phyloP scores from a whole-genome alignment of 1,140 invertebrate genomes.

The Nasonia vitripennis region DNA sequence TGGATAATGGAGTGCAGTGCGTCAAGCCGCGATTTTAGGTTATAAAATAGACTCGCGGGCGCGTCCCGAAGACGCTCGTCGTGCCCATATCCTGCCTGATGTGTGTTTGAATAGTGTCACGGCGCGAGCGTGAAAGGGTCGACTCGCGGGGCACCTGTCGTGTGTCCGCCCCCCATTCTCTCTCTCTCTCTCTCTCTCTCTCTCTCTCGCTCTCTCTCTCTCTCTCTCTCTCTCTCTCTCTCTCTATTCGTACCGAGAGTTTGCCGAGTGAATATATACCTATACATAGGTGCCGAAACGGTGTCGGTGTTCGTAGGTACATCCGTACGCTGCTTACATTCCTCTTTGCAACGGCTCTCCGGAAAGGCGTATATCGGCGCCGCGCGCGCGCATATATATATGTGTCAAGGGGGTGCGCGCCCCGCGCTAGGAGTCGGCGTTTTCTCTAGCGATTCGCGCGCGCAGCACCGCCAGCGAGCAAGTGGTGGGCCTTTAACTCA shows the following conservation, averaged over 20 bases:
- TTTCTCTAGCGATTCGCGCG: conserved; percentile 28
- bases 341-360: not conserved
- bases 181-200: not conserved
- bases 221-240: not conserved
- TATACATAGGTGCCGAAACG: not conserved
- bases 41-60: not conserved
- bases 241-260: not conserved
- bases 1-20: not conserved
- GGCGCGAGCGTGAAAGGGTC: not conserved
- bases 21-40: not conserved
- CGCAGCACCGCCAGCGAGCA: not conserved
- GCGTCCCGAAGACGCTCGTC: not conserved
- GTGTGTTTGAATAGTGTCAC: not conserved
- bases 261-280: not conserved
- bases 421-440: conserved; percentile 27
- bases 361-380: not conserved
- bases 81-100: too few species aligned
- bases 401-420: conserved; percentile 21
- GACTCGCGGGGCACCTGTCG: not conserved
- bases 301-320: not conserved
- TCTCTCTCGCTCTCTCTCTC: not conserved
- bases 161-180: not conserved
- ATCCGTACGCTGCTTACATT: not conserved
- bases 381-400: conserved; percentile 34
- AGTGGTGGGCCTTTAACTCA: not conserved